A percentile compares a stretch with the other conserved stretches of the same genome.
These are phyloP conservation scores for Aldrovandia affinis DNA, from an alignment of 2,797 vertebrate genomes.

Conservation along the genomic window DNA sequence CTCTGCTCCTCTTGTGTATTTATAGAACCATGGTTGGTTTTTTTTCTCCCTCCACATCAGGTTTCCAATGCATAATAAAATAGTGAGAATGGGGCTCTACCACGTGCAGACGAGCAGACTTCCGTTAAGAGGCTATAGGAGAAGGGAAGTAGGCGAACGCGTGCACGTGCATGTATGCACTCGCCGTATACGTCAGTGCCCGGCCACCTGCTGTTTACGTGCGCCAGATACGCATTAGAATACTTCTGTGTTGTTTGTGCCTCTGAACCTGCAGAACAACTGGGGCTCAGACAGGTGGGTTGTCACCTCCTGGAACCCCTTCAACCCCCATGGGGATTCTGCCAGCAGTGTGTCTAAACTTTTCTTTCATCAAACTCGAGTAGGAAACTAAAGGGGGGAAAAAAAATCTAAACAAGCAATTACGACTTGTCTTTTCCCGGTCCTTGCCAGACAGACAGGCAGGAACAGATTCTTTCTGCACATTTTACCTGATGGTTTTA, in stretches of 20 bases:
- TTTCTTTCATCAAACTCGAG: conserved; percentile 6
- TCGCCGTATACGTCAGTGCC: not conserved
- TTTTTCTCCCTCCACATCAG: not conserved
- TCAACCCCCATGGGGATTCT: not conserved
- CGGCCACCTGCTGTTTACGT: not conserved
- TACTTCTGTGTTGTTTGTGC: not conserved
- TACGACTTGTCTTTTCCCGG: not conserved
- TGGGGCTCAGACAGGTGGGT: conserved; percentile 9
- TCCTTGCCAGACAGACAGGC: not conserved
- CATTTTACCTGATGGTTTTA: not conserved
- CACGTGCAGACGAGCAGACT: not conserved
- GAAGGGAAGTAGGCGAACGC: not conserved
- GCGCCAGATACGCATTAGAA: not conserved
- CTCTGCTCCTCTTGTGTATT: conserved; percentile 11
- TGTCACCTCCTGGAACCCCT: not conserved
- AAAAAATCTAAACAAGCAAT: not conserved
- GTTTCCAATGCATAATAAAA: conserved; percentile 9
- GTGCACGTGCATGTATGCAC: conserved; percentile 2
- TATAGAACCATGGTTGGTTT: conserved; percentile 15
- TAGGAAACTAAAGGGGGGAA: not conserved
- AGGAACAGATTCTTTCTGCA: not conserved
- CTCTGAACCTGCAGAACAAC: not conserved
- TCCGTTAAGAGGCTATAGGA: not conserved
- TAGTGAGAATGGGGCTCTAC: not conserved
- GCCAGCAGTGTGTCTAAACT: conserved; percentile 2